Base-by-base conservation (phyloP, 2,113 vertebrate genomes). In the Saguinus midas region DNA sequence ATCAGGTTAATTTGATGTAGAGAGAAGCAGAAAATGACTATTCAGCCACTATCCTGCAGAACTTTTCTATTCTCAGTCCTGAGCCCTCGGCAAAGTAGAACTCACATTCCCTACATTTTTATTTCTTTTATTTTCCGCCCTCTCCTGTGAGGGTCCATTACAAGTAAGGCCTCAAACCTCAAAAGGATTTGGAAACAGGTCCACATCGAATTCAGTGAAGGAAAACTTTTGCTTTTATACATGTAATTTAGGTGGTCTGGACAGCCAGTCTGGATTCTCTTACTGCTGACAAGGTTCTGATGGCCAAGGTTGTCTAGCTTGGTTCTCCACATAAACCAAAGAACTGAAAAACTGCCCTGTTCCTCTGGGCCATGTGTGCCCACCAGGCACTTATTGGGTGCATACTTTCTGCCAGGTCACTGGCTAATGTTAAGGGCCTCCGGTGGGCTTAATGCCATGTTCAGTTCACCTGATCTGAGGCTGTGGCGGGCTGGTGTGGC, bases 401-500 rank as follows among this genome's bases (percentile, higher is more conserved):
- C 48, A 25, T 3, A 52, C 12, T 87, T 83, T 72, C 91, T 89
- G 29, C 57, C 57, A 94, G 48, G 17, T 91, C 93, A 91, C 48
- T n/a, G 8, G 79, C 25, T 95, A 95, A 94, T n/a, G 75, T 70
- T 50, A 57, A 80, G 61, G 88, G 29, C 81, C 40, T 91, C 58
- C 0, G 1, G 48, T 35, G 88, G 79, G 68, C 45, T 37, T 37
- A 70, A 76, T 6, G 76, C 79, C 82, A 92, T 7, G n/a, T 17
- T 45, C 52, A 55, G 80, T 73, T 96, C 79, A 95, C 82, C 97
- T 93, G 87, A 90, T 96, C 91, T 5, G 21, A 92, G 76, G 87
- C 64, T 66, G 40, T 13, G 52, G 21, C 52, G 40, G 88, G 50
- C 32, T 90, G 93, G 43, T 88, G 3, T 14, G 45, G 95, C 50